Evolutionary conservation across 1,140 invertebrate species (phyloP).

Genomic region (Zaprionus gabonicus): DNA sequence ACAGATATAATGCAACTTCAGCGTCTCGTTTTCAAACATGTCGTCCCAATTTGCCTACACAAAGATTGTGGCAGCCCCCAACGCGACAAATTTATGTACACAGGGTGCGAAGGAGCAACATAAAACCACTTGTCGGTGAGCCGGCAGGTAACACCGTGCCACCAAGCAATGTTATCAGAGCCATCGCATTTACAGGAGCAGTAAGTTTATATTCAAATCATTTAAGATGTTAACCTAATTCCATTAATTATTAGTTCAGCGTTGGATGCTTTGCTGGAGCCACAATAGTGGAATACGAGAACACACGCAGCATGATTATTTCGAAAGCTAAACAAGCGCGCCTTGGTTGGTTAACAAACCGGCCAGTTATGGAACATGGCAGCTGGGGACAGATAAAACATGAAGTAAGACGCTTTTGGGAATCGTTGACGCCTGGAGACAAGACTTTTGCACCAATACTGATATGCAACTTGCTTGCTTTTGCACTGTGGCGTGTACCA

Average conservation of each 20-base stretch:
- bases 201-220: conserved; percentile 85
- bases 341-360: conserved; percentile 82
- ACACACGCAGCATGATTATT: conserved; percentile 88
- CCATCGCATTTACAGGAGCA: conserved; percentile 88
- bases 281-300: conserved; percentile 95
- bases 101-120: conserved; percentile 52
- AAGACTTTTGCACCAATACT: conserved; percentile 93
- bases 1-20: conserved; percentile 55
- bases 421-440: conserved; percentile 89
- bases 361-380: conserved; percentile 48
- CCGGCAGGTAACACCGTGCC: conserved; percentile 78
- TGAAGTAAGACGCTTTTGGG: conserved; percentile 89
- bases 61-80: conserved; percentile 25
- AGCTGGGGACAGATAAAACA: conserved; percentile 63
- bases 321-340: conserved; percentile 86
- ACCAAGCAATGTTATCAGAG: conserved; percentile 86
- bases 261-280: conserved; percentile 89
- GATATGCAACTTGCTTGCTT: conserved; percentile 92
- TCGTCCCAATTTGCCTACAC: conserved; percentile 40
- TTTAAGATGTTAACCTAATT: not conserved
- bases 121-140: conserved; percentile 47
- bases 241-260: conserved; percentile 86
- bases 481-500: conserved; percentile 92
- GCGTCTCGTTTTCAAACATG: conserved; percentile 24
- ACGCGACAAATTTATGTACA: conserved; percentile 55